phyloP scores from a whole-genome alignment of 2,888 invertebrate genomes.

The Dugesia japonica region DNA sequence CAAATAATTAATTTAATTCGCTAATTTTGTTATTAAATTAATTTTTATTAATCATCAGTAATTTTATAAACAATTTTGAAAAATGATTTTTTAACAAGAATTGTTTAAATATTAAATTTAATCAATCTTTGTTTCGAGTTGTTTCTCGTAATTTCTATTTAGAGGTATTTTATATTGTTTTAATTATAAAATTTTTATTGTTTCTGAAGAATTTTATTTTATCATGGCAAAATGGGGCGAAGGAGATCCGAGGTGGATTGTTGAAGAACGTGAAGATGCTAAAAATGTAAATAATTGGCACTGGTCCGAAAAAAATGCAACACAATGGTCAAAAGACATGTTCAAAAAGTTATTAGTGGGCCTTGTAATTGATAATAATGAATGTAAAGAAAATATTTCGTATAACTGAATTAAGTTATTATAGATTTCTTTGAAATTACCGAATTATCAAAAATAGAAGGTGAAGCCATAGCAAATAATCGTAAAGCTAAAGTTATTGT shows the following conservation, averaged over 20 bases:
- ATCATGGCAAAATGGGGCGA: conserved; percentile 99
- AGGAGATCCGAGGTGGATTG: conserved; percentile 98
- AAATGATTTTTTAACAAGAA: too few species aligned
- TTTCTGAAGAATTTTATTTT: too few species aligned
- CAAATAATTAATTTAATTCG: too few species aligned
- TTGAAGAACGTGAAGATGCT: conserved; percentile 91
- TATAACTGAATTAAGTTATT: conserved; percentile 31
- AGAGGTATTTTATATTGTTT: too few species aligned
- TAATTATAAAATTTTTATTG: too few species aligned
- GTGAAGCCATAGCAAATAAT: conserved; percentile 91
- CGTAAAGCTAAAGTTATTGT: conserved; percentile 96
- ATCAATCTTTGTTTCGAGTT: not conserved
- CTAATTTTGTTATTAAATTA: too few species aligned
- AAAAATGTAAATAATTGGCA: conserved; percentile 99
- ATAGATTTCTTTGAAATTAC: conserved; percentile 57
- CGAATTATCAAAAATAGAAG: conserved; percentile 69
- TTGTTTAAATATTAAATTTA: not conserved
- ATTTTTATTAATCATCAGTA: too few species aligned
- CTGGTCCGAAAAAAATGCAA: conserved; percentile 97
- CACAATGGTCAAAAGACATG: conserved; percentile 81
- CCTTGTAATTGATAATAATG: conserved; percentile 56
- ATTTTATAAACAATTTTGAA: too few species aligned
- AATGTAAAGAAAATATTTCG: conserved; percentile 50
- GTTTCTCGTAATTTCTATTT: not conserved
- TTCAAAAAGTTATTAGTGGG: conserved; percentile 64